phyloP scores from a whole-genome alignment of 2,888 invertebrate genomes.

The Kuschelorhynchus macadamiae region DNA sequence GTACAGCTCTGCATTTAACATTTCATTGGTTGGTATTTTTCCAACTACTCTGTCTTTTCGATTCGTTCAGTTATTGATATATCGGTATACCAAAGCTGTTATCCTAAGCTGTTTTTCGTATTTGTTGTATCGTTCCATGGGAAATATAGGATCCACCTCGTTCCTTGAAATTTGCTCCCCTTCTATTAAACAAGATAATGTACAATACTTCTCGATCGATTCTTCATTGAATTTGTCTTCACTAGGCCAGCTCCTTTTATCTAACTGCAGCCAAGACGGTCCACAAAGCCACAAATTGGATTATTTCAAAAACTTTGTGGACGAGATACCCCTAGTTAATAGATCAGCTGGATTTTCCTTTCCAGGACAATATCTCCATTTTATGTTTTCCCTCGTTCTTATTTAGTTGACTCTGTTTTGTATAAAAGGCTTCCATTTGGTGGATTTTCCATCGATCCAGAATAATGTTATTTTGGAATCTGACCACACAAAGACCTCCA shows the following conservation, averaged over 20 bases:
- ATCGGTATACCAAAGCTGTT: background rate
- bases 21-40: background rate
- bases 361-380: no score
- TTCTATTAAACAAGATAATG: no score
- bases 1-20: no score
- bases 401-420: conserved; percentile 20
- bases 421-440: conserved; percentile 17
- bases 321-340: conserved; percentile 3
- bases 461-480: conserved; percentile 22
- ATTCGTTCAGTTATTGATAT: background rate
- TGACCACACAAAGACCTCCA: conserved; percentile 10
- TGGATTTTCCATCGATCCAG: conserved; percentile 2
- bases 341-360: conserved; percentile 17
- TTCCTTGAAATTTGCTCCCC: no score
- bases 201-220: no score
- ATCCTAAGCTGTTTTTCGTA: background rate
- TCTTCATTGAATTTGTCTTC: background rate
- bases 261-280: background rate
- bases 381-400: background rate
- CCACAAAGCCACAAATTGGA: conserved; percentile 2
- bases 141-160: conserved; percentile 4
- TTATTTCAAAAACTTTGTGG: background rate
- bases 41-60: background rate
- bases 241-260: background rate
- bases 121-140: background rate